Conservation (phyloP, 37 sponge, comb jelly and placozoan species). For the Geodia barretti region DNA sequence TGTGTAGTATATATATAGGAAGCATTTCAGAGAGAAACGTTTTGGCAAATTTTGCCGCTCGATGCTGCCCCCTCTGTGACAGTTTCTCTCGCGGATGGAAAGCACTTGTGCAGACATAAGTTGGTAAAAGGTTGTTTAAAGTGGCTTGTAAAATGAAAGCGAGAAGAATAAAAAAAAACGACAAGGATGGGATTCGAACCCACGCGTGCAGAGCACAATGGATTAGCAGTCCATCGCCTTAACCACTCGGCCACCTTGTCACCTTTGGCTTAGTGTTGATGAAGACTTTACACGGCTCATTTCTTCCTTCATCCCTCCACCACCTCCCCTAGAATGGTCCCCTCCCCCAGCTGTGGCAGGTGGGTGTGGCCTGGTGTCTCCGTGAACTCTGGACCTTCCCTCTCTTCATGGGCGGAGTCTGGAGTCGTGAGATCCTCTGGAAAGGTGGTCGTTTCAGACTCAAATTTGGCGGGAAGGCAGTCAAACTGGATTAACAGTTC, state of each 20-base stretch:
- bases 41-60: neutral
- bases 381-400: conserved; percentile 68
- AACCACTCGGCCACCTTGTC: conserved; percentile 97
- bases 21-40: too few relatives aligned
- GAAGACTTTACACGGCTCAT: neutral
- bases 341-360: conserved; percentile 21
- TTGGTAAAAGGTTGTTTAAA: neutral
- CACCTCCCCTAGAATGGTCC: conserved; percentile 52
- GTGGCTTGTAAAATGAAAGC: neutral
- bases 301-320: conserved; percentile 2
- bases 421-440: conserved; percentile 67
- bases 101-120: too few relatives aligned
- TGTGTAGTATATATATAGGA: too few relatives aligned
- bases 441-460: conserved; percentile 45
- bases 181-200: conserved; percentile 89
- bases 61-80: too few relatives aligned
- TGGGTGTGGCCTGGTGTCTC: conserved; percentile 67
- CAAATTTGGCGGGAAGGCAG: conserved; percentile 45
- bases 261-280: too few relatives aligned
- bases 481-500: conserved; percentile 59
- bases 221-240: conserved; percentile 99
- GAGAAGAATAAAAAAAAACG: conserved; percentile 36
- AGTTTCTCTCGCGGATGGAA: neutral
- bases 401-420: conserved; percentile 49
- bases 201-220: conserved; percentile 95